phyloP scores from a whole-genome alignment of 2,797 vertebrate genomes.

The Tangara arthus region DNA sequence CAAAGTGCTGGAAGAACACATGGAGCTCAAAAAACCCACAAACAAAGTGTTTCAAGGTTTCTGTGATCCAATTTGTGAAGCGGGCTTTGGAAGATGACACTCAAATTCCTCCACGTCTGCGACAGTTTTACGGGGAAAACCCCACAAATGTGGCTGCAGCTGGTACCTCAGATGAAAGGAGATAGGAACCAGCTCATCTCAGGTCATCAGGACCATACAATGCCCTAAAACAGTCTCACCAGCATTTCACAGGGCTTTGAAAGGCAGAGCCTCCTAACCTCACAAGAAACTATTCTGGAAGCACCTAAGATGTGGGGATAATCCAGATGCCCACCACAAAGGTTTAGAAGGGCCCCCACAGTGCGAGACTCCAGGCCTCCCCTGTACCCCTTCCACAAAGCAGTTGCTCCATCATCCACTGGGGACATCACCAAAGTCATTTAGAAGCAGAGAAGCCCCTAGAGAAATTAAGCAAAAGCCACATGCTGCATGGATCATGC shows the following conservation, averaged over 20 bases:
- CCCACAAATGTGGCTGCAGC: neutral
- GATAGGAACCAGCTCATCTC: neutral
- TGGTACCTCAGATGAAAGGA: neutral
- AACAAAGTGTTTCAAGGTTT: neutral
- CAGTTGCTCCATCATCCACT: neutral
- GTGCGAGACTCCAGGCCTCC: neutral
- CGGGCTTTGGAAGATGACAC: neutral
- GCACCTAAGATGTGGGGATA: neutral
- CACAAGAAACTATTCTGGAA: neutral
- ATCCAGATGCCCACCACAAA: neutral
- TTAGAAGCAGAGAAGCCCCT: neutral
- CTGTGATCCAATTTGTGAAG: neutral
- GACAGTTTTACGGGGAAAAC: neutral
- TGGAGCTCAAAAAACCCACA: fast-evolving
- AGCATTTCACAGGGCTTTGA: neutral
- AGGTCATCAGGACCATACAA: neutral
- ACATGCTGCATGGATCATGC: fast-evolving
- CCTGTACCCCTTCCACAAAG: neutral
- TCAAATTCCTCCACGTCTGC: neutral
- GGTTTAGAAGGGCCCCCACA: neutral
- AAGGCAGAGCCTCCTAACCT: fast-evolving
- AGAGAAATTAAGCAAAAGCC: neutral
- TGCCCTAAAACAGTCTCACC: neutral
- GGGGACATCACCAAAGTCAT: neutral
- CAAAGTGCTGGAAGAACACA: neutral